Conservation (phyloP, 2,797 vertebrate genomes). For the Bovichtus diacanthus region DNA sequence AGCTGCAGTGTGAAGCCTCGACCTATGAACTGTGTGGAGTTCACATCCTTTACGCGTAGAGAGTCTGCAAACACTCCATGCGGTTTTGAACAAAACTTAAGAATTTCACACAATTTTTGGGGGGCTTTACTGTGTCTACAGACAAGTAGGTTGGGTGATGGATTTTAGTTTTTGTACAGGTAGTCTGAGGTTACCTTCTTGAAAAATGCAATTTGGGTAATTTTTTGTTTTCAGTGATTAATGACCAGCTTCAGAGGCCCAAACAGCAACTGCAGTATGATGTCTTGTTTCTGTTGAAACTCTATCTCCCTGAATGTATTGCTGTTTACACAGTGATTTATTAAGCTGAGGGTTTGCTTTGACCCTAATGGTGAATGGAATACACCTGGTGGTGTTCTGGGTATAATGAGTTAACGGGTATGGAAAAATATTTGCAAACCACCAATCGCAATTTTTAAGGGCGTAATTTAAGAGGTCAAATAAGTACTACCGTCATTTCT, state of each 20-base stretch:
- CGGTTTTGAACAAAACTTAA: slow-evolving; percentile 25
- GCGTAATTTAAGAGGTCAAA: neutral
- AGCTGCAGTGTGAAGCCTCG: slow-evolving; percentile 52
- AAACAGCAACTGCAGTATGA: slow-evolving; percentile 22
- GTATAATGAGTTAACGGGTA: slow-evolving; percentile 13
- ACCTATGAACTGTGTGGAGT: slow-evolving; percentile 61
- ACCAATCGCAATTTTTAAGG: slow-evolving; percentile 34
- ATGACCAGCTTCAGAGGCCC: slow-evolving; percentile 20
- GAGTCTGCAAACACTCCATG: slow-evolving; percentile 29
- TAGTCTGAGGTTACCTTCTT: slow-evolving; percentile 17
- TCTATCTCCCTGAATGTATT: slow-evolving; percentile 11
- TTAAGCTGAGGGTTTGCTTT: slow-evolving; percentile 20
- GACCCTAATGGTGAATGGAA: slow-evolving; percentile 2
- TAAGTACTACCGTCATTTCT: slow-evolving; percentile 6
- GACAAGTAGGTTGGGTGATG: slow-evolving; percentile 1
- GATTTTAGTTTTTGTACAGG: slow-evolving; percentile 9
- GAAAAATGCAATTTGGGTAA: neutral
- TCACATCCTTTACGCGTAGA: slow-evolving; percentile 32
- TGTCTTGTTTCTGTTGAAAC: slow-evolving; percentile 48
- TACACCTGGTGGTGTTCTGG: slow-evolving; percentile 4
- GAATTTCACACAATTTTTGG: slow-evolving; percentile 10
- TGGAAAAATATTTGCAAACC: neutral
- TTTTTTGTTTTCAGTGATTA: slow-evolving; percentile 54
- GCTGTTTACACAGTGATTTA: slow-evolving; percentile 35
- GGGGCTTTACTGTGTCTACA: neutral